phyloP scores from a whole-genome alignment of 2,113 vertebrate species.

The Madoqua kirkii region DNA sequence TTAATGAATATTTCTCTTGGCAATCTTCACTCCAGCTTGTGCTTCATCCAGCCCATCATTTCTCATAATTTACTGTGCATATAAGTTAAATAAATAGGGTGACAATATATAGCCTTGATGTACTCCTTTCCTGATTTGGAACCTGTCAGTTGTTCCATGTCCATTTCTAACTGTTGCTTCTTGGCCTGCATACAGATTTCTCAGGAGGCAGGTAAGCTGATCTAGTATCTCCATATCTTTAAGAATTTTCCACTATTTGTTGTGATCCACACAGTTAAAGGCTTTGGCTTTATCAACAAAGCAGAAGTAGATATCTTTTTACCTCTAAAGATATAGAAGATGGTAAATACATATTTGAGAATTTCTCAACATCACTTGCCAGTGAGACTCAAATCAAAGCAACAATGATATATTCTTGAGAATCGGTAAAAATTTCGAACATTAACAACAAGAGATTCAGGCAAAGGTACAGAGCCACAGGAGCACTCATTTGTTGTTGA shows the following conservation, averaged over 20 bases:
- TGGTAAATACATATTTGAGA: neutral
- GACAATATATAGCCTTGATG: neutral
- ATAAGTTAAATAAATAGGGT: neutral
- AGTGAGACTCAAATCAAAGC: neutral
- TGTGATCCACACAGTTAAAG: neutral
- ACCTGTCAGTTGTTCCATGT: neutral
- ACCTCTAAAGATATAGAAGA: neutral
- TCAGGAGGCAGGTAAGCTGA: neutral
- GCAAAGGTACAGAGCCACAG: neutral
- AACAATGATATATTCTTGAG: neutral
- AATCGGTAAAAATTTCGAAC: neutral
- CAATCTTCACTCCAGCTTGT: neutral
- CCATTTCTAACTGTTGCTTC: neutral
- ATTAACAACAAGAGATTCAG: neutral
- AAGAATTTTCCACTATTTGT: neutral
- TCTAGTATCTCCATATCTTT: neutral
- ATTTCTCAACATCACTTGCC: neutral
- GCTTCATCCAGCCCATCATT: neutral
- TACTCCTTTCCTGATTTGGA: neutral
- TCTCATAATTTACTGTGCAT: neutral
- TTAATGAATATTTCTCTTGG: accelerated
- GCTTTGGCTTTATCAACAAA: neutral
- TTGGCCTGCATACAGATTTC: neutral
- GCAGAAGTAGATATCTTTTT: neutral
- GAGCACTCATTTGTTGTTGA: neutral